Percentiles rank a stretch among this genome's conserved stretches.
These are phyloP conservation scores for Caenorhabditis doughertyi DNA, from an alignment of 2,888 invertebrate genomes.

Conservation along the genomic window DNA sequence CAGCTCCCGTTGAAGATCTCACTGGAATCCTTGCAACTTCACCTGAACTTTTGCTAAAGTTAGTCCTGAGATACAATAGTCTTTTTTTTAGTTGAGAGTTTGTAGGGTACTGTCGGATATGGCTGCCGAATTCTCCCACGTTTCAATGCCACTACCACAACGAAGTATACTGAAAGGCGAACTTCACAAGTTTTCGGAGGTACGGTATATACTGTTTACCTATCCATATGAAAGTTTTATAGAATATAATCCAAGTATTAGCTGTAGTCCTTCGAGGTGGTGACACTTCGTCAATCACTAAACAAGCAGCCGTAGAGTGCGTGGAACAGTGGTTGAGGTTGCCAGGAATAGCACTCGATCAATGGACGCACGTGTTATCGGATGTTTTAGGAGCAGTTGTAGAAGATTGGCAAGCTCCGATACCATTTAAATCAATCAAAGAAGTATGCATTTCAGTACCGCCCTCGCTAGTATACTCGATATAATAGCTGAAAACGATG, in stretches of 20 bases:
- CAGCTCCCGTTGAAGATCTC: slow-evolving; percentile 74
- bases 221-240: slow-evolving; percentile 16
- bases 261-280: slow-evolving; percentile 70
- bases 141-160: slow-evolving; percentile 74
- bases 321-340: slow-evolving; percentile 79
- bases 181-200: slow-evolving; percentile 71
- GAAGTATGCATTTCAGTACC: slow-evolving; percentile 45
- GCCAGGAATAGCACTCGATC: slow-evolving; percentile 71
- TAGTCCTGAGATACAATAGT: background rate
- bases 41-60: slow-evolving; percentile 75
- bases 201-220: background rate
- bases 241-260: slow-evolving; percentile 76
- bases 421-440: background rate
- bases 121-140: slow-evolving; percentile 76
- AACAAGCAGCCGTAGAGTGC: slow-evolving; percentile 79
- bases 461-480: slow-evolving; percentile 72
- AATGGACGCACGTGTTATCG: slow-evolving; percentile 70
- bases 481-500: slow-evolving; percentile 73
- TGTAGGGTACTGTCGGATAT: slow-evolving; percentile 78
- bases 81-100: no score
- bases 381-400: slow-evolving; percentile 68
- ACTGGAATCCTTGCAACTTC: slow-evolving; percentile 70
- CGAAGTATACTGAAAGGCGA: slow-evolving; percentile 73
- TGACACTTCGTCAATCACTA: slow-evolving; percentile 72
- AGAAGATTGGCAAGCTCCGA: slow-evolving; percentile 69